phyloP scores from a whole-genome alignment of 2,113 vertebrate genomes.

The Falco punctatus region DNA sequence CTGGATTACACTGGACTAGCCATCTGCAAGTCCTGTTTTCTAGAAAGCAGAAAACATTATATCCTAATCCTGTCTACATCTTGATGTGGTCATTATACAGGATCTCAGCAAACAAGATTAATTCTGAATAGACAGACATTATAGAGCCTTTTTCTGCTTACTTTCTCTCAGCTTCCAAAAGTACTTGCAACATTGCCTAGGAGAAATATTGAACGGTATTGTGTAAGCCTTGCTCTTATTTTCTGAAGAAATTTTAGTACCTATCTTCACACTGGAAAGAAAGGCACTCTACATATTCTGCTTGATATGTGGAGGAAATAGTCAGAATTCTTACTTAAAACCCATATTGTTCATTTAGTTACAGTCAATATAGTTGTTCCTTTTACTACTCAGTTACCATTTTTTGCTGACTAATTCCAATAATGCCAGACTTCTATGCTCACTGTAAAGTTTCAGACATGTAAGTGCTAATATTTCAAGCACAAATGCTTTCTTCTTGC shows the following conservation, averaged over 20 bases:
- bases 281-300: background rate
- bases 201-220: background rate
- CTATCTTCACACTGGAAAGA: background rate
- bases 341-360: no score
- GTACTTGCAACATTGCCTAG: background rate
- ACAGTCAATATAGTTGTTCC: background rate
- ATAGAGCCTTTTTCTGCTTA: background rate
- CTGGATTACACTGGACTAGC: background rate
- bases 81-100: background rate
- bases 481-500: background rate
- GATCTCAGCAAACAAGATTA: background rate
- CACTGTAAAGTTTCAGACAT: background rate
- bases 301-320: background rate
- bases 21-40: background rate
- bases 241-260: background rate
- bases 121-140: background rate
- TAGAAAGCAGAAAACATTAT: background rate
- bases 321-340: background rate
- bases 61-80: background rate
- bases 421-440: background rate
- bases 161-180: background rate
- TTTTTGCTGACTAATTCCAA: background rate
- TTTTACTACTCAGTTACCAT: background rate
- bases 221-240: background rate
- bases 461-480: background rate